phyloP scores from a whole-genome alignment of 2,888 invertebrate species.

The Sturmia bella region DNA sequence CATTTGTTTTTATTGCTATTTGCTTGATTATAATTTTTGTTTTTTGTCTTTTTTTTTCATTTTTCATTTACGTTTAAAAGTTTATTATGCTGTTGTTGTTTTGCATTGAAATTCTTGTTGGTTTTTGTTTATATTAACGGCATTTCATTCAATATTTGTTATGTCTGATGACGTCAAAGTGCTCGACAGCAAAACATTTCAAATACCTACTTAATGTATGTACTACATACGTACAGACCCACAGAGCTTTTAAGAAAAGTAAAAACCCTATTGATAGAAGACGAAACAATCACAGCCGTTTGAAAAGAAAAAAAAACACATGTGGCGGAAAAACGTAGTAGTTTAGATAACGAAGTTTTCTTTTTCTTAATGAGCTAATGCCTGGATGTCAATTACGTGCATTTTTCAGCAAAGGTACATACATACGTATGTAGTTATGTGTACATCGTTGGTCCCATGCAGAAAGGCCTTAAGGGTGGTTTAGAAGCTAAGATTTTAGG shows the following conservation, averaged over 20 bases:
- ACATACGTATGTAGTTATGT: too few relatives aligned
- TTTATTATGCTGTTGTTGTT: neutral
- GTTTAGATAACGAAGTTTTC: conserved; percentile 1
- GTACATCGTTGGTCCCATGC: too few relatives aligned
- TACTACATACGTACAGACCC: too few relatives aligned
- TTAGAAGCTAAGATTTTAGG: neutral
- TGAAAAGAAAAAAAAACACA: neutral
- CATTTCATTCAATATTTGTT: conserved; percentile 36
- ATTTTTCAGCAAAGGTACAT: neutral
- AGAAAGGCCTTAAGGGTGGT: too few relatives aligned
- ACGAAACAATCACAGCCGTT: neutral
- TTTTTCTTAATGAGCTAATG: neutral
- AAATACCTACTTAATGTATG: conserved; percentile 1
- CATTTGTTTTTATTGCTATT: neutral
- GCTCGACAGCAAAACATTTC: conserved; percentile 30
- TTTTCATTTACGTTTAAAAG: neutral
- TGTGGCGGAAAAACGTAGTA: conserved; percentile 28
- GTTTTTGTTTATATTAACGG: conserved; percentile 2
- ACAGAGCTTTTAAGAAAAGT: neutral
- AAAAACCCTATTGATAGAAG: neutral
- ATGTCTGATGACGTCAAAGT: conserved; percentile 61
- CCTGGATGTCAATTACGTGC: neutral
- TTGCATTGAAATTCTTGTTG: conserved; percentile 22
- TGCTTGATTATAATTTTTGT: neutral
- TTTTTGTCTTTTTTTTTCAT: too few relatives aligned